Percentiles rank a stretch among this genome's conserved stretches.
Conservation (phyloP, 2,113 vertebrate genomes). For the Melanerpes formicivorus region DNA sequence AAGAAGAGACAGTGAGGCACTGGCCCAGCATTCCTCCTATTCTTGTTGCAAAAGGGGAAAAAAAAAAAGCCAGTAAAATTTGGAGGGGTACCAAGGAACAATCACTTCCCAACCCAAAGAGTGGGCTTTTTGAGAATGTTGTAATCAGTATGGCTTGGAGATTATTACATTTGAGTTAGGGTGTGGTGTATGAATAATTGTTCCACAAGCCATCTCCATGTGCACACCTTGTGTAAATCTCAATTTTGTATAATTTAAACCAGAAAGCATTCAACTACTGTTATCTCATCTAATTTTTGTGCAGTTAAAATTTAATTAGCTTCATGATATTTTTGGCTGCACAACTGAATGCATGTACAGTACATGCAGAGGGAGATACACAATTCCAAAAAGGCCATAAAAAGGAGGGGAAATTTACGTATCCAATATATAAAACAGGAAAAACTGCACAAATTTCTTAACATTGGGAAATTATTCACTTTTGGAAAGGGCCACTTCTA, state of each 20-base stretch:
- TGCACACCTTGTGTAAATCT: constrained; percentile 61
- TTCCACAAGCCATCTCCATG: constrained; percentile 51
- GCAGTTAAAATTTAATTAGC: constrained; percentile 60
- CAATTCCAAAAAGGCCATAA: constrained; percentile 51
- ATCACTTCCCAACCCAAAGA: constrained; percentile 20
- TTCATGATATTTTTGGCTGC: constrained; percentile 65
- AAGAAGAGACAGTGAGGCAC: not conserved
- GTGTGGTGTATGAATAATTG: constrained; percentile 49
- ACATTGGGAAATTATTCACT: constrained; percentile 4
- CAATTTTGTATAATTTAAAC: constrained; percentile 53
- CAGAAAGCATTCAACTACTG: constrained; percentile 57
- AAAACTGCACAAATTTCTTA: constrained; percentile 42
- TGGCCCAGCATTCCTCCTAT: not conserved
- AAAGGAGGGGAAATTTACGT: constrained; percentile 56
- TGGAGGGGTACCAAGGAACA: constrained; percentile 56
- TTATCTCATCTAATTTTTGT: constrained; percentile 69
- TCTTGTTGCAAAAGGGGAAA: not conserved
- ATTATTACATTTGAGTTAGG: constrained; percentile 48
- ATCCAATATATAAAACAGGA: constrained; percentile 48
- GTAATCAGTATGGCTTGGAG: constrained; percentile 34
- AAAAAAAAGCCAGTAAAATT: not conserved
- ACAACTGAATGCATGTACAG: not conserved
- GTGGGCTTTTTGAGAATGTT: constrained; percentile 33
- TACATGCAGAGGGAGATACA: constrained; percentile 51
- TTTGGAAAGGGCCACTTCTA: constrained; percentile 38